A percentile compares a stretch with the other conserved stretches of the same genome.
Conservation (phyloP, 2,888 invertebrate genomes). For the Drosophila longiperda region DNA sequence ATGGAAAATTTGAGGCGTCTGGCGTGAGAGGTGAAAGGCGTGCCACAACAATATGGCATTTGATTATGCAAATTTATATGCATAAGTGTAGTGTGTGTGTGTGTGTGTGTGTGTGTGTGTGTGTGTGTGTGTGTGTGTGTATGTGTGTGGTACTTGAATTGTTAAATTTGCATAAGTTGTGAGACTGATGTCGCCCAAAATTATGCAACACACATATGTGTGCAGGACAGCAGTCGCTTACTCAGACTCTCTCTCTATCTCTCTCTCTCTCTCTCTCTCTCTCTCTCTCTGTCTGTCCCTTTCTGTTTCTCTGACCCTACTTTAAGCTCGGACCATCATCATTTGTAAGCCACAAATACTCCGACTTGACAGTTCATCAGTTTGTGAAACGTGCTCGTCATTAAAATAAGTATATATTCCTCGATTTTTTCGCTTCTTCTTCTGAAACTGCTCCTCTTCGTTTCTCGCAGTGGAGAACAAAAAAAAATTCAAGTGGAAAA, state of each 20-base stretch:
- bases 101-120: slow-evolving; percentile 15
- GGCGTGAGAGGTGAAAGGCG: slow-evolving; percentile 8
- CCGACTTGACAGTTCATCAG: slow-evolving; percentile 25
- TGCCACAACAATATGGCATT: slow-evolving; percentile 72
- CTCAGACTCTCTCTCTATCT: neutral
- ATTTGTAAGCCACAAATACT: slow-evolving; percentile 36
- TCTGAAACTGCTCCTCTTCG: neutral
- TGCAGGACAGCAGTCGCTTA: slow-evolving; percentile 32
- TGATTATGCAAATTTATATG: slow-evolving; percentile 74
- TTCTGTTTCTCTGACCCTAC: slow-evolving; percentile 2
- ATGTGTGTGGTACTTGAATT: slow-evolving; percentile 68
- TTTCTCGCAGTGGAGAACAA: neutral
- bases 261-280: neutral
- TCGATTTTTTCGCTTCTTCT: neutral
- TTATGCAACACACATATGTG: slow-evolving; percentile 67
- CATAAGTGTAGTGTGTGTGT: slow-evolving; percentile 12
- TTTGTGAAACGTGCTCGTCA: slow-evolving; percentile 9
- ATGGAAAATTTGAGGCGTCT: slow-evolving; percentile 5
- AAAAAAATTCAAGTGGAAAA: neutral
- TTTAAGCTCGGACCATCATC: slow-evolving; percentile 38
- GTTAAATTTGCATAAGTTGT: slow-evolving; percentile 76
- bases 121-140: slow-evolving; percentile 23
- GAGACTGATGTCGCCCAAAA: slow-evolving; percentile 50
- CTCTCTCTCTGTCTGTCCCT: neutral
- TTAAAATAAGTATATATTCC: neutral